These are phyloP conservation scores for Spilogale gracilis DNA, from an alignment of 2,113 vertebrate species.

Conservation along the genomic window DNA sequence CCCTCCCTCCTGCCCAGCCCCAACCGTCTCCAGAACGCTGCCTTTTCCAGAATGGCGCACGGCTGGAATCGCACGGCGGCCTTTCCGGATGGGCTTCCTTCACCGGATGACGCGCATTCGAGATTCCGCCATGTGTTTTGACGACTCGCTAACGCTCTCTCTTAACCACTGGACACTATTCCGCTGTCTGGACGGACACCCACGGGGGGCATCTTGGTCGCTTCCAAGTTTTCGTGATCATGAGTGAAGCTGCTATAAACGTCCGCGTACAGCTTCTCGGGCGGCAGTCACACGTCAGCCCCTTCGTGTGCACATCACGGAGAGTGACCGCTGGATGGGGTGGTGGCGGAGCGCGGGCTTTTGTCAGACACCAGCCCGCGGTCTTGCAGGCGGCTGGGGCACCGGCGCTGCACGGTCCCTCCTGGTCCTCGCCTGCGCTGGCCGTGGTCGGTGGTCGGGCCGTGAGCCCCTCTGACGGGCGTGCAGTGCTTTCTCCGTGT, in stretches of 20 bases:
- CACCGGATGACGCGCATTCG: neutral
- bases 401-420: neutral
- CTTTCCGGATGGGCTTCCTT: neutral
- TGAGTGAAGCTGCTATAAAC: neutral
- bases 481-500: neutral
- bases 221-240: neutral
- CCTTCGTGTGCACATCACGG: too few relatives aligned
- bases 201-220: neutral
- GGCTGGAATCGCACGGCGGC: neutral
- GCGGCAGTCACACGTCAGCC: neutral
- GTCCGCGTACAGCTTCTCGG: neutral
- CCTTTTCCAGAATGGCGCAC: neutral
- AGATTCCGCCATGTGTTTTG: neutral
- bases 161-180: neutral
- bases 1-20: neutral
- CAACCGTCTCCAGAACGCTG: neutral
- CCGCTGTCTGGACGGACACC: neutral
- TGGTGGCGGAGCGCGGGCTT: neutral
- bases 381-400: neutral
- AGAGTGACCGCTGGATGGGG: rapidly evolving
- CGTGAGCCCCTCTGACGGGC: rapidly evolving
- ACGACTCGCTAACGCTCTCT: neutral
- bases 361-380: neutral
- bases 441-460: neutral
- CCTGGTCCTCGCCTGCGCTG: neutral